These are phyloP conservation scores for Oscheius sp. DNA, from an alignment of 2,888 invertebrate species.

Conservation along the genomic window DNA sequence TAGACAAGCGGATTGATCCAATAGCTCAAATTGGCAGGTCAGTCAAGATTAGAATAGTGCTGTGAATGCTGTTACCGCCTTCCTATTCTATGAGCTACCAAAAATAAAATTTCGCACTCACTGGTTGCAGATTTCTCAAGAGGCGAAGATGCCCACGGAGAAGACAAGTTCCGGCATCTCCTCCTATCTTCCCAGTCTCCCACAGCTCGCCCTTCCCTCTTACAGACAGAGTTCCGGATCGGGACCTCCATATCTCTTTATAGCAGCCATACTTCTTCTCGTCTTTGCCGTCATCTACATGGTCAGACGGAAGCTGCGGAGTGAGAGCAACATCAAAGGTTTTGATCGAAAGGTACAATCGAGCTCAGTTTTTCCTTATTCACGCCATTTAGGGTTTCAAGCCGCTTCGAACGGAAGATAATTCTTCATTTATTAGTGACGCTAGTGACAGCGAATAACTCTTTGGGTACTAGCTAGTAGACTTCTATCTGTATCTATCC, in stretches of 20 bases:
- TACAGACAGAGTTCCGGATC: not conserved
- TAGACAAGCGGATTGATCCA: not conserved
- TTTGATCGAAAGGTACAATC: conserved; percentile 43
- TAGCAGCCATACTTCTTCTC: conserved; percentile 4
- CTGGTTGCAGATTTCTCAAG: conserved; percentile 45
- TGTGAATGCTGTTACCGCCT: not conserved
- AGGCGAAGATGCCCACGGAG: conserved; percentile 7
- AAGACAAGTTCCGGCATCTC: not conserved
- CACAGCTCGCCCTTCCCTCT: not conserved
- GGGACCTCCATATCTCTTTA: conserved; percentile 10
- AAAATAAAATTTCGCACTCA: too few species aligned
- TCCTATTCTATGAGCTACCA: not conserved
- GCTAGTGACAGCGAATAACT: conserved; percentile 54
- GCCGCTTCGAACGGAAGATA: conserved; percentile 64
- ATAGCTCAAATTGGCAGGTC: not conserved
- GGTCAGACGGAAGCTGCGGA: not conserved
- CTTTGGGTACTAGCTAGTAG: not conserved
- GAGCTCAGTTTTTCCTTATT: not conserved
- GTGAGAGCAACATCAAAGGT: conserved; percentile 1
- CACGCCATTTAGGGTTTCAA: conserved; percentile 66
- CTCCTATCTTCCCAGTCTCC: conserved; percentile 2
- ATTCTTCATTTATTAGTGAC: conserved; percentile 52
- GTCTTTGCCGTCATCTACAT: conserved; percentile 8
- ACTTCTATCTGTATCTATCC: conserved; percentile 3
- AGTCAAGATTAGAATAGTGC: not conserved